Evolutionary conservation across 2,797 vertebrate species (phyloP).

Genomic region (Acanthiza pusilla): DNA sequence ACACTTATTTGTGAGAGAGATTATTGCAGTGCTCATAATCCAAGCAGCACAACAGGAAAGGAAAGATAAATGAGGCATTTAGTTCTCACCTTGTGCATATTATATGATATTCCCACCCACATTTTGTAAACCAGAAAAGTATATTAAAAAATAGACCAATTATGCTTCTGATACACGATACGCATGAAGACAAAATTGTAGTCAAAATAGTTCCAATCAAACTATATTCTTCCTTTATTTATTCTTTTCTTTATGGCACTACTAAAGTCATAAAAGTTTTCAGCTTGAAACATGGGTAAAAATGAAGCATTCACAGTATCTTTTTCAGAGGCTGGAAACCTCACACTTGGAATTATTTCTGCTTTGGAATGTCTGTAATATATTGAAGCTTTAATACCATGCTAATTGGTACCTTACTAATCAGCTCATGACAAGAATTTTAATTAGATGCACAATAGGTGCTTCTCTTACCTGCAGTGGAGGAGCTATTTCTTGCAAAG

Average conservation of each 20-base stretch:
- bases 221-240: background rate
- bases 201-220: background rate
- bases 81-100: background rate
- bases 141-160: background rate
- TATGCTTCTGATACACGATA: background rate
- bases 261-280: background rate
- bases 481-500: background rate
- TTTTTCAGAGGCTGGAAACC: constrained; percentile 6
- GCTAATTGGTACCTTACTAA: constrained; percentile 42
- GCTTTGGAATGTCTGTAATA: background rate
- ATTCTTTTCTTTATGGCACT: background rate
- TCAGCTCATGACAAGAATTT: constrained; percentile 50
- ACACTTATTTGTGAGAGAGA: background rate
- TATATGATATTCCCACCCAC: background rate
- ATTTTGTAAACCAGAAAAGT: background rate
- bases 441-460: constrained; percentile 23
- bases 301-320: background rate
- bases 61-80: background rate
- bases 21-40: background rate
- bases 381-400: background rate
- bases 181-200: background rate
- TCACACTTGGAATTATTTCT: background rate
- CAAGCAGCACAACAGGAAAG: background rate
- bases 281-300: background rate
- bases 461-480: background rate